These are phyloP conservation scores for Salvelinus alpinus DNA, from an alignment of 2,113 vertebrate genomes.

Conservation along the genomic window DNA sequence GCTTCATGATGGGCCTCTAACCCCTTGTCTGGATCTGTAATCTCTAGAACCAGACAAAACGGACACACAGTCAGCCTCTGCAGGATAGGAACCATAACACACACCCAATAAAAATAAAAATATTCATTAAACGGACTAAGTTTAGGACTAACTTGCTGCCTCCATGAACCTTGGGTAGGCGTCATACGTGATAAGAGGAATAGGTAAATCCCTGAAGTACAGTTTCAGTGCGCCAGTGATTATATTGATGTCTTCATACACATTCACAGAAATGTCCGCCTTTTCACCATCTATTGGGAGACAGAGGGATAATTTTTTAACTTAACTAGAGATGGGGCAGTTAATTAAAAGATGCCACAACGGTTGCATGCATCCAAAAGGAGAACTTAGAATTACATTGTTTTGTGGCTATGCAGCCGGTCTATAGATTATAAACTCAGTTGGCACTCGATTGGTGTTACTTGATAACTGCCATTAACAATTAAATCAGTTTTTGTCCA, in stretches of 20 bases:
- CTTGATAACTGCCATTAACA: too few species aligned
- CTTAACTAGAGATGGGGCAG: not conserved
- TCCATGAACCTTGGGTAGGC: constrained; percentile 98
- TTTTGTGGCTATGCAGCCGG: too few species aligned
- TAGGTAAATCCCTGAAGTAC: constrained; percentile 98
- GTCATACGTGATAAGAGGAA: constrained; percentile 96
- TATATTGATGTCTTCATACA: constrained; percentile 99
- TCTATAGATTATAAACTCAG: too few species aligned
- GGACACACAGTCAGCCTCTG: not conserved
- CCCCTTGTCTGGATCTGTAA: constrained; percentile 87
- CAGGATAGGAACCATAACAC: not conserved
- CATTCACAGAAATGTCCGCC: constrained; percentile 93
- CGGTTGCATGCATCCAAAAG: too few species aligned
- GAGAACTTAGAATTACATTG: too few species aligned
- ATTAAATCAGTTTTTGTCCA: too few species aligned
- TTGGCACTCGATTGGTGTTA: too few species aligned
- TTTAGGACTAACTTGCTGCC: constrained; percentile 86
- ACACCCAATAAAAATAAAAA: not conserved
- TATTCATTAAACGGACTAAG: constrained; percentile 36
- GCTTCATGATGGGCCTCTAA: constrained; percentile 93
- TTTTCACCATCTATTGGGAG: constrained; percentile 88
- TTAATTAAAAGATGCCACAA: too few species aligned
- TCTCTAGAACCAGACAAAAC: constrained; percentile 76
- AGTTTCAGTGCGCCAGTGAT: constrained; percentile 98
- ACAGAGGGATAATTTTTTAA: not conserved